Conservation (phyloP, 2,888 invertebrate genomes). For the Nomada fabriciana region DNA sequence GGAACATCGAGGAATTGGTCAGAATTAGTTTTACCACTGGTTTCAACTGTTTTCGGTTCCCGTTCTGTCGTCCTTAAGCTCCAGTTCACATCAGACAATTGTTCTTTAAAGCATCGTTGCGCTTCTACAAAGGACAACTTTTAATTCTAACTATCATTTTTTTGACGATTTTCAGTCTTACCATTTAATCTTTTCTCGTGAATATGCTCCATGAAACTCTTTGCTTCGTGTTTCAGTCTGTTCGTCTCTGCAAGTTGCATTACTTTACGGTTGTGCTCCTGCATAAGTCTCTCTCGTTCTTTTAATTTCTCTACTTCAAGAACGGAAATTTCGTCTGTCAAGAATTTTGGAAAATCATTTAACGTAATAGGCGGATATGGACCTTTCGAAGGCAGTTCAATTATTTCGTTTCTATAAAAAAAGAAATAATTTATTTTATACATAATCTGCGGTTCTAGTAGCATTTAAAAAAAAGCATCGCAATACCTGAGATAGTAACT, state of each 20-base stretch:
- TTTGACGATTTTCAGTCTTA: slow-evolving; percentile 45
- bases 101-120: slow-evolving; percentile 74
- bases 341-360: slow-evolving; percentile 78
- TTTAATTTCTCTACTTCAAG: slow-evolving; percentile 67
- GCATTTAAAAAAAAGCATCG: neutral
- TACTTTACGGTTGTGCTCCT: slow-evolving; percentile 61
- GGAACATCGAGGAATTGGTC: slow-evolving; percentile 16
- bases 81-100: slow-evolving; percentile 54
- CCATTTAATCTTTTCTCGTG: slow-evolving; percentile 76
- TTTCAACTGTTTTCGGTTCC: neutral
- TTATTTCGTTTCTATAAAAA: slow-evolving; percentile 58
- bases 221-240: slow-evolving; percentile 72
- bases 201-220: slow-evolving; percentile 73
- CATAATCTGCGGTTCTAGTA: neutral
- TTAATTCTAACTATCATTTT: neutral
- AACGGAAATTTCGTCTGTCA: slow-evolving; percentile 70
- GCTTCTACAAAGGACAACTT: slow-evolving; percentile 69
- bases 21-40: neutral
- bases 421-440: slow-evolving; percentile 13
- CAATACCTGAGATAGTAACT: slow-evolving; percentile 77
- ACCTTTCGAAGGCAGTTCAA: slow-evolving; percentile 67
- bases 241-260: slow-evolving; percentile 73
- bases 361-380: slow-evolving; percentile 77
- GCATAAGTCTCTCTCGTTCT: slow-evolving; percentile 66
- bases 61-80: slow-evolving; percentile 20